phyloP scores from a whole-genome alignment of 2,797 vertebrate species.

The Chaenodraco wilsoni region DNA sequence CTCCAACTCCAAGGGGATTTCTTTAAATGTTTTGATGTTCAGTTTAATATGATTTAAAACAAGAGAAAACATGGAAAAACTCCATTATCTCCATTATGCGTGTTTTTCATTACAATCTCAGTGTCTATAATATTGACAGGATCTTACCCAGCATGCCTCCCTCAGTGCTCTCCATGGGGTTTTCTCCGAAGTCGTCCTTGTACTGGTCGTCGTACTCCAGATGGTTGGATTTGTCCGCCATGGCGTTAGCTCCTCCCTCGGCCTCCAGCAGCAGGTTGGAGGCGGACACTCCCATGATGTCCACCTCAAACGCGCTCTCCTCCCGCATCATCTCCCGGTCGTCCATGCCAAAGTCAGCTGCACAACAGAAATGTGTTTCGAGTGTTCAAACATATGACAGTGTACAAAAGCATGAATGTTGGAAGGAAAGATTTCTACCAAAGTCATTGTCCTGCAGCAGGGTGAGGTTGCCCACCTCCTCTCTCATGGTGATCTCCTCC shows the following conservation, averaged over 20 bases:
- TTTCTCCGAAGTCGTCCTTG: conserved; percentile 88
- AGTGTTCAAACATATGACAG: not conserved
- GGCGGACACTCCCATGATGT: conserved; percentile 90
- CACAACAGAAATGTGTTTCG: not conserved
- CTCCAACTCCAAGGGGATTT: too few relatives aligned
- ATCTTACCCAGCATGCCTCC: conserved; percentile 91
- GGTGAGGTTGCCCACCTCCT: conserved; percentile 94
- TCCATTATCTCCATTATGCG: not conserved
- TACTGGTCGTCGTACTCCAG: conserved; percentile 89
- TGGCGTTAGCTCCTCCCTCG: conserved; percentile 86
- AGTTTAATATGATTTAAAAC: too few relatives aligned
- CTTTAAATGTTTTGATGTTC: too few relatives aligned
- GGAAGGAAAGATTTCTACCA: conserved; percentile 74
- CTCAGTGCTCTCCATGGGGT: conserved; percentile 88
- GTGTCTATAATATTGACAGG: not conserved
- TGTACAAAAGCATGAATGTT: not conserved
- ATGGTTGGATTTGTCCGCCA: conserved; percentile 90
- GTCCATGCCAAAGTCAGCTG: conserved; percentile 96
- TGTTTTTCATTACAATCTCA: not conserved
- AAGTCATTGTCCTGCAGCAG: conserved; percentile 95
- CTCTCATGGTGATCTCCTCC: conserved; percentile 96
- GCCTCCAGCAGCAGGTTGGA: conserved; percentile 92
- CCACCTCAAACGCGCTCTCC: conserved; percentile 92
- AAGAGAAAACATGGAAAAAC: too few relatives aligned
- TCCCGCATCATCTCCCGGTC: conserved; percentile 95